Percentiles rank a stretch among this genome's conserved stretches.
Evolutionary conservation across 2,888 invertebrate species (phyloP).

Genomic region (Mythimna pallens): DNA sequence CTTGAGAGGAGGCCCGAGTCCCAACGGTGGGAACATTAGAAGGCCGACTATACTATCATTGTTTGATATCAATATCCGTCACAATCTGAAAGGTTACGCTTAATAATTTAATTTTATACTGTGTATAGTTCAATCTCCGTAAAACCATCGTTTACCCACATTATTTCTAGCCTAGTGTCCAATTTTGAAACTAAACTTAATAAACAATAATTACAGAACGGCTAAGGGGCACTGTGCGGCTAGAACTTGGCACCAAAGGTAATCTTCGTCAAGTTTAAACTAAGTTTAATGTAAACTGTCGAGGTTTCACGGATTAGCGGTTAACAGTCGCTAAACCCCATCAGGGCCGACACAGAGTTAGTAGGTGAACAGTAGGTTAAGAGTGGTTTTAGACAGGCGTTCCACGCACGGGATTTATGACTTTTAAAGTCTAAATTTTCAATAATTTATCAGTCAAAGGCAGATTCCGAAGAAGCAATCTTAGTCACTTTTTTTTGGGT

Average conservation of each 20-base stretch:
- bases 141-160: not conserved
- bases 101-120: no score
- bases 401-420: not conserved
- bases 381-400: not conserved
- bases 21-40: no score
- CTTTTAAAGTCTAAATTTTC: not conserved
- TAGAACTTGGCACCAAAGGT: constrained; percentile 63
- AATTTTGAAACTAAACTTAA: constrained; percentile 37
- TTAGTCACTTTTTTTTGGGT: not conserved
- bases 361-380: constrained; percentile 14
- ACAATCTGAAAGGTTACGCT: no score
- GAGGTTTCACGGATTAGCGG: constrained; percentile 79
- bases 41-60: no score
- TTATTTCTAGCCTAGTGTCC: not conserved
- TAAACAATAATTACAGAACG: constrained; percentile 62
- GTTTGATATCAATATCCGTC: no score
- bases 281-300: constrained; percentile 73
- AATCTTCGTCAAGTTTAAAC: constrained; percentile 74
- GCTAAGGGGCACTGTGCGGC: constrained; percentile 45
- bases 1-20: no score
- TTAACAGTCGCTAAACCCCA: constrained; percentile 71
- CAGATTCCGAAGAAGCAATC: not conserved
- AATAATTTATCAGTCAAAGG: not conserved
- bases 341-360: constrained; percentile 53
- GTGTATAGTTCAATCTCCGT: not conserved